phyloP scores from a whole-genome alignment of 2,113 vertebrate species.

The Kryptolebias marmoratus region DNA sequence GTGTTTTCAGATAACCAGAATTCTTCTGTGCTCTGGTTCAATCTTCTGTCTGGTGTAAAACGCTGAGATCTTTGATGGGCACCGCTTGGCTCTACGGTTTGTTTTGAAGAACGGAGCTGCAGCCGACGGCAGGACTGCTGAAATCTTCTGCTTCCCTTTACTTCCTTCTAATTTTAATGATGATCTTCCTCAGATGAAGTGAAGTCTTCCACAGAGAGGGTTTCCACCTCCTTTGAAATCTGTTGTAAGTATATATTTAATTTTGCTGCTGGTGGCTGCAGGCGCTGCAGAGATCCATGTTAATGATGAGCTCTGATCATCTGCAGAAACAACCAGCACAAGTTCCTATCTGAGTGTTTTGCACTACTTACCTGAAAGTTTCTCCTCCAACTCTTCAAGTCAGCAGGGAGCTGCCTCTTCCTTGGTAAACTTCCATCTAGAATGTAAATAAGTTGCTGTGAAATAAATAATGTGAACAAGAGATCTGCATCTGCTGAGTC shows the following conservation, averaged over 20 bases:
- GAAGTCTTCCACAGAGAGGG: constrained; percentile 57
- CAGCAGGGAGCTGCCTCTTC: constrained; percentile 23
- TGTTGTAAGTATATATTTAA: constrained; percentile 72
- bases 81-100: not conserved
- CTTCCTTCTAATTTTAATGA: constrained; percentile 72
- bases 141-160: constrained; percentile 38
- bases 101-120: constrained; percentile 58
- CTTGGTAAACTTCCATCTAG: constrained; percentile 56
- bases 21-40: no score
- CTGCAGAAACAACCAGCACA: constrained; percentile 5
- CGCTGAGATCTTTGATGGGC: no score
- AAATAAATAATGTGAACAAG: constrained; percentile 61
- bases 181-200: constrained; percentile 71
- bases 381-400: constrained; percentile 26
- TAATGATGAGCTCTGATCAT: constrained; percentile 47
- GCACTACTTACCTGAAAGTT: constrained; percentile 65
- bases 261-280: constrained; percentile 53
- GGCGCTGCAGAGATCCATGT: constrained; percentile 37
- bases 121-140: constrained; percentile 37
- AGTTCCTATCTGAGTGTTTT: constrained; percentile 28
- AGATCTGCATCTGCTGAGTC: constrained; percentile 20
- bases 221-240: constrained; percentile 64
- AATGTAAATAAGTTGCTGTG: constrained; percentile 71
- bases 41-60: no score
- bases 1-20: no score